Evolutionary conservation across 1,140 invertebrate species (phyloP), one percentile per base, ranked within the genome.

Genomic region (Eurosta solidaginis): DNA sequence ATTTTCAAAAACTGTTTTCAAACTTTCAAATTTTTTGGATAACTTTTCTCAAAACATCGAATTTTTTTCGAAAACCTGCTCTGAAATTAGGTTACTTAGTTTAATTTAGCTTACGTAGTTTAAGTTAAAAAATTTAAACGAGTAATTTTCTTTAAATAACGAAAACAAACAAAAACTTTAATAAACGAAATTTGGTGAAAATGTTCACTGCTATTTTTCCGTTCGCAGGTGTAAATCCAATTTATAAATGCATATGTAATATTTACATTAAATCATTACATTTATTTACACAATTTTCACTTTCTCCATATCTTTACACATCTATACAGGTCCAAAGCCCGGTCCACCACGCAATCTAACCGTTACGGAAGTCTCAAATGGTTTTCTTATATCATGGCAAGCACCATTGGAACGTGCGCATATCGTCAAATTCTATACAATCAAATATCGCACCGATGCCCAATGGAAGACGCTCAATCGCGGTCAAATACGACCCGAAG

Each of bases 301-400:
- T 50, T 5, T 74, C 27, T 73, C 7, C 9, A n/a, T 42, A 14
- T 74, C 42, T 54, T n/a, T 25, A 1, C 25, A 4, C 42, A 25
- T n/a, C n/a, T n/a, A n/a, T 54, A 54, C 33, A 96, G 96, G 96
- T 89, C 96, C 96, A 76, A 94, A 93, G 88, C 96, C 97, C 45
- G 94, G 94, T 83, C 92, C 93, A 42, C 96, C 96, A 7, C 90
- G 93, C 77, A 97, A 97, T 89, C 90, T 98, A 63, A 95, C 95
- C 47, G 94, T 97, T 29, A 93, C 93, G 20, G 95, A 96, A 89
- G 92, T 95, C 75, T 92, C 92, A 83, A 95, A 96, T 87, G 95
- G 95, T 73, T 95, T 95, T 87, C 91, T 96, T 44, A 95, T 97
- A 82, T 93, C 93, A 80, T 98, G 96, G 96, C 92, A 94, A 86